Percentiles rank a stretch among this genome's conserved stretches.
These are phyloP conservation scores for Avahi laniger DNA, from an alignment of 2,797 vertebrate species.

Conservation along the genomic window DNA sequence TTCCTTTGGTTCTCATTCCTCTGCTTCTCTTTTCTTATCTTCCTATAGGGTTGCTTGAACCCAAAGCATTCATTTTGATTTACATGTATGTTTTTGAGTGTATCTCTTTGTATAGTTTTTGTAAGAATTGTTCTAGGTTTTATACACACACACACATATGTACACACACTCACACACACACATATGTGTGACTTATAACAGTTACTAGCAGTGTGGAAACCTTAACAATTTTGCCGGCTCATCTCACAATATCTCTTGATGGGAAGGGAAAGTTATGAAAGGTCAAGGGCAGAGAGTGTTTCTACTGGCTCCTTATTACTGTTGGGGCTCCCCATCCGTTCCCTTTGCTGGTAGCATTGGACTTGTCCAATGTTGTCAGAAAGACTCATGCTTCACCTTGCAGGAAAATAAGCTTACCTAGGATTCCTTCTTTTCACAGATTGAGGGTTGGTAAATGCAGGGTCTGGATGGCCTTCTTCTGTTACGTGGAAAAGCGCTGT, in stretches of 20 bases:
- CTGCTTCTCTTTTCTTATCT: neutral
- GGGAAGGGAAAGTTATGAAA: neutral
- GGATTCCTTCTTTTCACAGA: neutral
- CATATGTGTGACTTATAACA: neutral
- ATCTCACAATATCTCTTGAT: neutral
- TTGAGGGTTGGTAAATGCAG: neutral
- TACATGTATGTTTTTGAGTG: neutral
- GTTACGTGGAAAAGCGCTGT: neutral
- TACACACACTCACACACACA: too few relatives aligned
- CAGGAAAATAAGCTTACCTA: neutral
- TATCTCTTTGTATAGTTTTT: neutral
- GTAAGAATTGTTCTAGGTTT: neutral
- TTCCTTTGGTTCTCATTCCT: neutral
- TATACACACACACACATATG: too few relatives aligned
- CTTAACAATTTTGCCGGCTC: neutral
- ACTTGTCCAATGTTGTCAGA: neutral
- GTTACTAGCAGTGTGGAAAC: neutral
- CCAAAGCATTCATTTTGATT: neutral
- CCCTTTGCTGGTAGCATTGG: neutral
- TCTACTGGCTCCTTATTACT: neutral
- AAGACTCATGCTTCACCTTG: neutral
- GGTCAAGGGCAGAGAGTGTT: neutral
- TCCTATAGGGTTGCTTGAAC: neutral
- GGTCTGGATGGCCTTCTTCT: neutral
- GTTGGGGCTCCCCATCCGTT: neutral